These are phyloP conservation scores for Cartodere bifasciata DNA, from an alignment of 2,888 invertebrate species.

Conservation along the genomic window DNA sequence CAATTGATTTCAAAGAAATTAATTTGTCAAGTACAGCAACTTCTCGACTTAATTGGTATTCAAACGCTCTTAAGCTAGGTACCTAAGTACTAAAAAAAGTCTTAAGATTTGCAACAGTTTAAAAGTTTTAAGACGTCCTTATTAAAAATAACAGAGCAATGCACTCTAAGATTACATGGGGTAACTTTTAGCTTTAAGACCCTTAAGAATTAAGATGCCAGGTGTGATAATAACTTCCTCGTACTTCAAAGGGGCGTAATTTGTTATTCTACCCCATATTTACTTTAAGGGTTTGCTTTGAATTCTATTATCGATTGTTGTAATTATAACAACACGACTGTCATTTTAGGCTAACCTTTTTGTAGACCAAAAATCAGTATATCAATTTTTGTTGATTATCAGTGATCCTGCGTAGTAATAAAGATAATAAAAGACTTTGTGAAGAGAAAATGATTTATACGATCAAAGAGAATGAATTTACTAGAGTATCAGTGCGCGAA, in stretches of 20 bases:
- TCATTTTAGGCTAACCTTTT: no score
- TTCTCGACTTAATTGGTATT: background rate
- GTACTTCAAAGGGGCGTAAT: constrained; percentile 14
- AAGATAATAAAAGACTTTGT: no score
- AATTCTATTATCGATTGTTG: background rate
- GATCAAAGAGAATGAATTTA: no score
- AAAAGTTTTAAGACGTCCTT: constrained; percentile 8
- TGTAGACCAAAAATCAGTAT: no score
- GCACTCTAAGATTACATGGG: no score
- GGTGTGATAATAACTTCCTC: constrained; percentile 19
- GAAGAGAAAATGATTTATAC: no score
- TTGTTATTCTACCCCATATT: constrained; percentile 12
- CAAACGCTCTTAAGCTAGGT: background rate
- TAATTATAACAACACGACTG: no score
- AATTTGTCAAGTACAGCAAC: constrained; percentile 1
- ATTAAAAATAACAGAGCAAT: no score
- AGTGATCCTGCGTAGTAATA: no score
- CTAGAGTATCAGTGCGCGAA: no score
- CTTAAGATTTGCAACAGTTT: constrained; percentile 3
- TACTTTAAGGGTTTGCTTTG: background rate
- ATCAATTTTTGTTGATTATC: no score
- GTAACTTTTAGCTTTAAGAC: constrained; percentile 11
- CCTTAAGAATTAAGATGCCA: constrained; percentile 12
- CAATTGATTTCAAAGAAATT: constrained; percentile 8
- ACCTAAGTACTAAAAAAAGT: background rate